Percentiles rank a stretch among this genome's conserved stretches.
Evolutionary conservation across 2,888 invertebrate species (phyloP).

Genomic region (Eupithecia abbreviata): DNA sequence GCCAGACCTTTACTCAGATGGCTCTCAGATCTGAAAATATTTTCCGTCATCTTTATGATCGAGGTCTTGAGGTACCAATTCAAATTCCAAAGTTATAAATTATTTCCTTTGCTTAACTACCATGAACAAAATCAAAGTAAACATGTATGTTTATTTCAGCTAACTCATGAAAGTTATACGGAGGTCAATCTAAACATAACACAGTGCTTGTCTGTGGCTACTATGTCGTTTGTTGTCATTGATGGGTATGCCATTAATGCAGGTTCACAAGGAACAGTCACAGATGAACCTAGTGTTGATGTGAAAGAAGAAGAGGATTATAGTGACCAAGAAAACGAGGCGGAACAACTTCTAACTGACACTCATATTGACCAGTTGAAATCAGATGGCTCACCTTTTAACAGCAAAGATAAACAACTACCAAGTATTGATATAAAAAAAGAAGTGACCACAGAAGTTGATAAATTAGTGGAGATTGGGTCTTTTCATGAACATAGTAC

Average conservation of each 20-base stretch:
- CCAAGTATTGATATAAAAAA: not conserved
- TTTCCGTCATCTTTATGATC: no score
- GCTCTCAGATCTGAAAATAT: no score
- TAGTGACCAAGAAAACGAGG: not conserved
- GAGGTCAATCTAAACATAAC: not conserved
- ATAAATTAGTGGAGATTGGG: not conserved
- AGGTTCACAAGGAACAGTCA: not conserved
- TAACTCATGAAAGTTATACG: not conserved
- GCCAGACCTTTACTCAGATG: no score
- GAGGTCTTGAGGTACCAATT: no score
- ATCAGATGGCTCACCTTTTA: not conserved
- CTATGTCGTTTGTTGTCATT: not conserved
- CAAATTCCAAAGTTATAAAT: no score
- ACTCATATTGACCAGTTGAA: not conserved
- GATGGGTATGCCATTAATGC: not conserved
- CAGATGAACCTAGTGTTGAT: not conserved
- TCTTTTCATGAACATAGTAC: not conserved
- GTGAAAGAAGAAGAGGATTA: not conserved
- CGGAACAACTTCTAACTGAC: not conserved
- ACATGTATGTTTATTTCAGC: not conserved
- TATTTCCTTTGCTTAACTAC: no score
- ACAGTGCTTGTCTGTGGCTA: not conserved
- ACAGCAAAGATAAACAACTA: not conserved
- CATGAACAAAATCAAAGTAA: no score
- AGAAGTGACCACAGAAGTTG: not conserved